Percentiles rank a stretch among this genome's conserved stretches.
phyloP scores from a whole-genome alignment of 2,888 invertebrate genomes.

The Spodoptera exigua region DNA sequence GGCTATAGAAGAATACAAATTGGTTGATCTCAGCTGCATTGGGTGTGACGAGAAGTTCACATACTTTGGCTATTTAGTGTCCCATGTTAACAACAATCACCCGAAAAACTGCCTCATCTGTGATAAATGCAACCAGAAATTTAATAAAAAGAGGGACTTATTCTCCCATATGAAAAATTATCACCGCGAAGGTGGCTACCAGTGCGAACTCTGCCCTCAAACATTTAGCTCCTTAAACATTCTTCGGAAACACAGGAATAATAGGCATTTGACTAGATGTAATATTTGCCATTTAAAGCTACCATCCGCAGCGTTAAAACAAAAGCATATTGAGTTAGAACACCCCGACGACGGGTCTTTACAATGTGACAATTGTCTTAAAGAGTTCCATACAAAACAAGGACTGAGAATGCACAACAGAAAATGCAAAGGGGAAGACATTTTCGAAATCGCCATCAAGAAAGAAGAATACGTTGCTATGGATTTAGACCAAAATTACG shows the following conservation, averaged over 20 bases:
- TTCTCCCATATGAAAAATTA: constrained; percentile 85
- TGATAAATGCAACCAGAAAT: constrained; percentile 82
- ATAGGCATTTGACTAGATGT: constrained; percentile 80
- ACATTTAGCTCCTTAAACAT: constrained; percentile 80
- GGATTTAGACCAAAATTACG: constrained; percentile 76
- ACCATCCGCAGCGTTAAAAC: constrained; percentile 80
- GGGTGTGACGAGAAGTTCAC: constrained; percentile 78
- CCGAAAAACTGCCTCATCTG: constrained; percentile 84
- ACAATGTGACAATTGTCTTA: constrained; percentile 79
- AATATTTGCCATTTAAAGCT: constrained; percentile 78
- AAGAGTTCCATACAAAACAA: constrained; percentile 83
- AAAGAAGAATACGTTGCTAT: constrained; percentile 75
- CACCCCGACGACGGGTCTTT: constrained; percentile 83
- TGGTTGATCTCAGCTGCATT: constrained; percentile 76
- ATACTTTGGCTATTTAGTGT: constrained; percentile 83
- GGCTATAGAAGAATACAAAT: constrained; percentile 81
- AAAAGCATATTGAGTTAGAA: constrained; percentile 80
- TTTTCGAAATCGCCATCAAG: constrained; percentile 72
- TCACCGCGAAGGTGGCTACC: constrained; percentile 83
- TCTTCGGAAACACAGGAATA: constrained; percentile 79
- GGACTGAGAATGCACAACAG: constrained; percentile 81
- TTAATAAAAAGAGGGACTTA: constrained; percentile 81
- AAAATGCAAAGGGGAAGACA: constrained; percentile 77
- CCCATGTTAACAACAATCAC: constrained; percentile 80
- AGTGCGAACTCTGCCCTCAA: constrained; percentile 79